Percentiles rank a stretch among this genome's conserved stretches.
Evolutionary conservation across 92 coral and sea anemone genomes (phyloP).

Genomic region (Epizoanthus rinbou): DNA sequence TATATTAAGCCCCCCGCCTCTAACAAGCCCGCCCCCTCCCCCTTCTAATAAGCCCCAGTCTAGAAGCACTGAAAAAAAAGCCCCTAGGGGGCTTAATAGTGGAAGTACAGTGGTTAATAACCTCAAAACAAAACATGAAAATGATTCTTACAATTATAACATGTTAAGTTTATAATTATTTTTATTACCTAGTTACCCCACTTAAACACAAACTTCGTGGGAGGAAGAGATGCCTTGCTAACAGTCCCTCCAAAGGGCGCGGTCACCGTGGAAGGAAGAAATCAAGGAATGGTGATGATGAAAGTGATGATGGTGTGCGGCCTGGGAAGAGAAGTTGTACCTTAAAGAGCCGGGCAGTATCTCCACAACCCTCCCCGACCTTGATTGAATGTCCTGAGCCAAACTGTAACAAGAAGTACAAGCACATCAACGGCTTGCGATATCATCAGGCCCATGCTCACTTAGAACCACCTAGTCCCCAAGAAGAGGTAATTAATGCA

Average conservation of each 20-base stretch:
- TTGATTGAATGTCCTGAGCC: conserved; percentile 97
- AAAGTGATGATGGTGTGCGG: conserved; percentile 84
- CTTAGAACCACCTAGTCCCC: conserved; percentile 71
- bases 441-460: conserved; percentile 99
- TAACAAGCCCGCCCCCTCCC: no score
- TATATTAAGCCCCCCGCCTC: no score
- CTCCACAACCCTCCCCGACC: conserved; percentile 97
- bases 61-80: no score
- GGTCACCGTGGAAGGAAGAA: conserved; percentile 66
- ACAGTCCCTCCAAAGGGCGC: conserved; percentile 62
- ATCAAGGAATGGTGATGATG: conserved; percentile 78
- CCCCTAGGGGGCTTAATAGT: no score
- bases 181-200: conserved; percentile 63
- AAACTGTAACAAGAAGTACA: conserved; percentile 95
- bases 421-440: conserved; percentile 95
- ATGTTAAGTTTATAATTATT: background rate
- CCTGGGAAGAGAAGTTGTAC: conserved; percentile 97
- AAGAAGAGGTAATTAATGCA: conserved; percentile 53
- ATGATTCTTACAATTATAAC: background rate
- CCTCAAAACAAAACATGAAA: no score
- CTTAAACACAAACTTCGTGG: conserved; percentile 91
- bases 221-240: conserved; percentile 68
- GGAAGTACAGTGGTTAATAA: no score
- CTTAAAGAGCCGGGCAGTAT: conserved; percentile 75
- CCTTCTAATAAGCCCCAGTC: no score